phyloP scores from a whole-genome alignment of 2,797 vertebrate species.

The Pipistrellus kuhlii region DNA sequence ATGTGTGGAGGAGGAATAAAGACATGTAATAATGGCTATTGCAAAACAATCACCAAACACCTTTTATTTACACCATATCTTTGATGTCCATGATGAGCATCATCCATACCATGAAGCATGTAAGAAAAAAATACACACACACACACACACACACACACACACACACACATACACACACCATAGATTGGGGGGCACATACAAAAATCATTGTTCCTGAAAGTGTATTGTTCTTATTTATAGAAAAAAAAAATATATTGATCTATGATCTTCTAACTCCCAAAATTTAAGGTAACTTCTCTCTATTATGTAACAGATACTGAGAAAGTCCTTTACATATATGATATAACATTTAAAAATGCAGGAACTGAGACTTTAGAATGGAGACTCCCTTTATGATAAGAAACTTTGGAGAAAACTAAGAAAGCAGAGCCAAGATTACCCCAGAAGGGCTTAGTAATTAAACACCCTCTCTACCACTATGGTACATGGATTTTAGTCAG shows the following conservation, averaged over 20 bases:
- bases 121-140: background rate
- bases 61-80: background rate
- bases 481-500: background rate
- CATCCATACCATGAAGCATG: background rate
- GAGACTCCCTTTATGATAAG: background rate
- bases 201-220: background rate
- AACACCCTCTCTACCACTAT: background rate
- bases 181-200: background rate
- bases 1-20: background rate
- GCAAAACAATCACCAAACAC: background rate
- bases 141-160: background rate
- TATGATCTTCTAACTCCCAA: background rate
- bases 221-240: background rate
- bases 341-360: background rate
- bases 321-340: background rate
- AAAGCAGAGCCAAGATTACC: background rate
- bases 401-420: background rate
- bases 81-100: background rate
- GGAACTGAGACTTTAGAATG: background rate
- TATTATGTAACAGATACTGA: background rate
- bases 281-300: background rate
- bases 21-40: background rate
- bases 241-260: background rate
- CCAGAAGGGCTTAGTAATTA: background rate
- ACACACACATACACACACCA: background rate